Evolutionary conservation across 1,140 invertebrate genomes (phyloP).

Genomic region (Lepidotrigona ventralis): DNA sequence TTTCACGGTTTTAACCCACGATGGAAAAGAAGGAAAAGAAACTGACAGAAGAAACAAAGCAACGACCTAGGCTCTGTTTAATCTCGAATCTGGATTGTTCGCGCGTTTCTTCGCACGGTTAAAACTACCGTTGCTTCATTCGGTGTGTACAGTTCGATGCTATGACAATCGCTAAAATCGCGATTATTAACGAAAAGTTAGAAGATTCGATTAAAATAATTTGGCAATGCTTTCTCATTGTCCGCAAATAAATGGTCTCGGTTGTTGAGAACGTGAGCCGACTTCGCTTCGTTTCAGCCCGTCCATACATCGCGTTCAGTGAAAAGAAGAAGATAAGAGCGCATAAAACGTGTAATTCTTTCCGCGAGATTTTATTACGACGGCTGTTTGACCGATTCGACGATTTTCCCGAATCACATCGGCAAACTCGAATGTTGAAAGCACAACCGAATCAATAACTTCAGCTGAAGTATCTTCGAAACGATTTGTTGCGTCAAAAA

Average conservation of each 20-base stretch:
- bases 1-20: too few species aligned
- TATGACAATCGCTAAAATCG: not conserved
- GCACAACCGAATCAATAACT: too few species aligned
- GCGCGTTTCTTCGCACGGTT: not conserved
- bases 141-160: not conserved
- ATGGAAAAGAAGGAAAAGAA: not conserved
- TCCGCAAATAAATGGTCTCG: not conserved
- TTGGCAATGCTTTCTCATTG: too few species aligned
- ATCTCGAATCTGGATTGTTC: slow-evolving; percentile 8
- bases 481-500: too few species aligned
- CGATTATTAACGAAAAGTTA: not conserved
- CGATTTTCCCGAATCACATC: too few species aligned
- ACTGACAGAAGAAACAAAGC: not conserved
- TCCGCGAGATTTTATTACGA: not conserved
- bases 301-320: not conserved
- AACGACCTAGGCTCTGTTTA: not conserved
- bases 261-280: not conserved
- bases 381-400: too few species aligned
- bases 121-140: not conserved
- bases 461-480: too few species aligned
- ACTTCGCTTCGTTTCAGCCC: not conserved
- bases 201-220: not conserved
- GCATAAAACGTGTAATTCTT: not conserved
- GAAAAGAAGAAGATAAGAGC: not conserved
- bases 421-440: too few species aligned